A percentile compares a stretch with the other conserved stretches of the same genome.
Evolutionary conservation across 2,113 vertebrate species (phyloP).

Genomic region (Rhegmatorhina hoffmannsi): DNA sequence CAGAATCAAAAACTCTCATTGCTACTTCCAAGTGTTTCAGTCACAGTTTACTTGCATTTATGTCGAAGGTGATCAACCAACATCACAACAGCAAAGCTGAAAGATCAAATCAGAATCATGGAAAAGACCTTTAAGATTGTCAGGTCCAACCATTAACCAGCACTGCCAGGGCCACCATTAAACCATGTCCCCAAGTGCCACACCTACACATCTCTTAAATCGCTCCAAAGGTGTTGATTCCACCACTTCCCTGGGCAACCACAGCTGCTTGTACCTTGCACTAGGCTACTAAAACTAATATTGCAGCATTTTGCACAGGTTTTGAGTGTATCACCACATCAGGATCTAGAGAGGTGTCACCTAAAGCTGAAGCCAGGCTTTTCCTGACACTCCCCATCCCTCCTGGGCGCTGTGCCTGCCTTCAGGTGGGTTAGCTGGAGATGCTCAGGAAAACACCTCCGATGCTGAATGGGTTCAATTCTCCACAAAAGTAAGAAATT

Average conservation of each 20-base stretch:
- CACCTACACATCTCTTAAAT: background rate
- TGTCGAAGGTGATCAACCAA: rapidly evolving
- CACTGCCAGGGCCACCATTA: background rate
- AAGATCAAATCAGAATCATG: background rate
- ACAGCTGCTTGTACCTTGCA: background rate
- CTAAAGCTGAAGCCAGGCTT: background rate
- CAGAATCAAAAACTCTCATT: background rate
- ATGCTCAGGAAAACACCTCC: background rate
- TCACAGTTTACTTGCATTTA: background rate
- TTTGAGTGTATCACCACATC: background rate
- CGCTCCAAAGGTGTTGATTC: background rate
- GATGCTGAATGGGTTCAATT: background rate
- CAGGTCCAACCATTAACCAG: background rate
- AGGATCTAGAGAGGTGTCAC: background rate
- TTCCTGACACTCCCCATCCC: background rate
- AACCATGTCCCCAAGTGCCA: background rate
- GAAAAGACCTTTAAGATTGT: background rate
- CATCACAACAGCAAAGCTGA: background rate
- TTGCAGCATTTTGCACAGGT: background rate
- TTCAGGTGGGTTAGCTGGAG: background rate
- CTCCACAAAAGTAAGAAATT: background rate
- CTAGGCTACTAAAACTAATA: too few species aligned
- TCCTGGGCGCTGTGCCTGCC: background rate
- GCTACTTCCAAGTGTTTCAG: background rate
- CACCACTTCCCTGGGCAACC: background rate